Percentiles rank a stretch among this genome's conserved stretches.
phyloP scores from a whole-genome alignment of 2,113 vertebrate genomes.

The Pogonocichla stellata region DNA sequence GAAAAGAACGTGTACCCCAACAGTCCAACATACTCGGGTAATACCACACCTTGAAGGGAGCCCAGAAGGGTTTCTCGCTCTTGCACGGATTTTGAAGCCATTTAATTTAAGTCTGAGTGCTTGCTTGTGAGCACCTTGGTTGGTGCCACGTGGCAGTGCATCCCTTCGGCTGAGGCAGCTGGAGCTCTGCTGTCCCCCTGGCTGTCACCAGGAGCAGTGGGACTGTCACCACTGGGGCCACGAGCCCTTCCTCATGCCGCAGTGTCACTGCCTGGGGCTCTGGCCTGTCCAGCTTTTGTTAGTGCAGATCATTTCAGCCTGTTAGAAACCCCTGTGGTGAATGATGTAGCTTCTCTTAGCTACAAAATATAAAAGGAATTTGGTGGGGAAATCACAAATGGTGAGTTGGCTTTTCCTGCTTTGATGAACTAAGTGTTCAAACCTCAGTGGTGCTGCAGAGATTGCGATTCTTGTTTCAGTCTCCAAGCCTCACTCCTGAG shows the following conservation, averaged over 20 bases:
- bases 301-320: not conserved
- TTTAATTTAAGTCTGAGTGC: not conserved
- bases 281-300: not conserved
- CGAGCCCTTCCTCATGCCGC: not conserved
- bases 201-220: not conserved
- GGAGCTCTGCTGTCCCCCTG: not conserved
- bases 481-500: not conserved
- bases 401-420: not conserved
- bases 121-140: not conserved
- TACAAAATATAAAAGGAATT: conserved; percentile 49
- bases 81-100: not conserved
- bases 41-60: rapidly evolving
- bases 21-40: not conserved
- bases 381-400: conserved; percentile 21
- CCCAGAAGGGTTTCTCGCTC: not conserved
- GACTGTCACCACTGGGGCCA: not conserved
- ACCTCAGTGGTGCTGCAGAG: not conserved
- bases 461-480: conserved; percentile 24
- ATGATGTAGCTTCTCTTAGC: not conserved
- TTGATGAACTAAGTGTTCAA: not conserved
- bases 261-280: not conserved
- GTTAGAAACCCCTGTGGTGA: not conserved
- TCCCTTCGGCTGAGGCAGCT: not conserved
- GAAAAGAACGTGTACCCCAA: not conserved
- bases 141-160: not conserved